Evolutionary conservation across 1,140 invertebrate species (phyloP).

Genomic region (Pristionchus pacificus): DNA sequence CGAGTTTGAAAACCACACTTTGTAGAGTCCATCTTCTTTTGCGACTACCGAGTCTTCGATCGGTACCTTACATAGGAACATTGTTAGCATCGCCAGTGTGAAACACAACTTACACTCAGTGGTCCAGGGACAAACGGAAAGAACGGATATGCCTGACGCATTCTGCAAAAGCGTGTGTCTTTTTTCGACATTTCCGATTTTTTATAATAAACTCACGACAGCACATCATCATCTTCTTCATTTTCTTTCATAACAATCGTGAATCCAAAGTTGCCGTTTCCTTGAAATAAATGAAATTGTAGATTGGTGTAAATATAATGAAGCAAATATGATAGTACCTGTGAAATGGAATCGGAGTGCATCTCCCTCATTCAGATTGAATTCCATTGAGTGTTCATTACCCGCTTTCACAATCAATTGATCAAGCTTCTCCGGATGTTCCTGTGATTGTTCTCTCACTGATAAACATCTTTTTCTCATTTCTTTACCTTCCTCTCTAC

Average conservation of each 20-base stretch:
- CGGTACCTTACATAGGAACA: no score
- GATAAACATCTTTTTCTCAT: no score
- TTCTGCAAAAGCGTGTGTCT: slow-evolving; percentile 4
- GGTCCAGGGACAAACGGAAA: slow-evolving; percentile 31
- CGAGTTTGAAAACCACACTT: slow-evolving; percentile 21
- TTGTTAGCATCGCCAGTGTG: no score
- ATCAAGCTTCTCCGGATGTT: background rate
- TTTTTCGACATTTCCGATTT: background rate
- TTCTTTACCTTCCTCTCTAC: background rate
- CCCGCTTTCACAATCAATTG: background rate
- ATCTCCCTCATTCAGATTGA: background rate
- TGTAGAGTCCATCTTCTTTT: slow-evolving; percentile 16
- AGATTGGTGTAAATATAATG: background rate
- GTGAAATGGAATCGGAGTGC: background rate
- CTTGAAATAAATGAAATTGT: background rate
- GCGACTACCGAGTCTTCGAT: background rate
- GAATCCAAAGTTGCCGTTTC: background rate
- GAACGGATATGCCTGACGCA: slow-evolving; percentile 11
- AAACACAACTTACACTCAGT: slow-evolving; percentile 13
- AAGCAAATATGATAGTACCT: background rate
- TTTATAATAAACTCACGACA: background rate
- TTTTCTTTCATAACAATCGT: background rate
- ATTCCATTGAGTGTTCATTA: background rate
- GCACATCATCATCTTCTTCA: background rate
- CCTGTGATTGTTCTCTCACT: no score